These are phyloP conservation scores for Archaeoteleia sp. DNA, from an alignment of 2,888 invertebrate species.

Conservation along the genomic window DNA sequence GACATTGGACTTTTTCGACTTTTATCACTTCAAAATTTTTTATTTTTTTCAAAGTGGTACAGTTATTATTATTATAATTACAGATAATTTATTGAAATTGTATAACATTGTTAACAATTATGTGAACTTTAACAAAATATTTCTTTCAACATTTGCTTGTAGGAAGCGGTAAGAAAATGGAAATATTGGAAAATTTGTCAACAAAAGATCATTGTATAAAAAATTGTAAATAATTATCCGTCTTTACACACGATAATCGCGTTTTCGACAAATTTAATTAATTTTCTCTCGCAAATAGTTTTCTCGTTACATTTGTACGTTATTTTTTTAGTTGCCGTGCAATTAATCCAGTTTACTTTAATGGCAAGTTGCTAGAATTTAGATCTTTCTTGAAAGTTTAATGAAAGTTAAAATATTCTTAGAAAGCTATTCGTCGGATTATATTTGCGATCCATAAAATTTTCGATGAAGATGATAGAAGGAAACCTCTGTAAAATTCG, in stretches of 20 bases:
- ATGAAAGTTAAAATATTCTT: constrained; percentile 51
- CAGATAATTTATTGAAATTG: too few species aligned
- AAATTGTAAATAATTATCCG: too few species aligned
- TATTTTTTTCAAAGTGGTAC: too few species aligned
- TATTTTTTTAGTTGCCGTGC: constrained; percentile 39
- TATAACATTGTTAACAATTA: too few species aligned
- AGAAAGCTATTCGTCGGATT: constrained; percentile 49
- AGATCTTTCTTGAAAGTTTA: constrained; percentile 47
- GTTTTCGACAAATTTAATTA: constrained; percentile 12
- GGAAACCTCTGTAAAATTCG: constrained; percentile 54
- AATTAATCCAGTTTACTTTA: constrained; percentile 46
- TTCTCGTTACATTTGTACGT: constrained; percentile 38
- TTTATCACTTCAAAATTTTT: too few species aligned
- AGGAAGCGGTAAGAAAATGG: too few species aligned
- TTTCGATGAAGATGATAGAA: constrained; percentile 48
- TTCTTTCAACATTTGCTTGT: too few species aligned
- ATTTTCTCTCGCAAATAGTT: constrained; percentile 20
- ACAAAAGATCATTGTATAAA: too few species aligned
- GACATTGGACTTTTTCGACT: too few species aligned
- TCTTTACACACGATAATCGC: neutral
- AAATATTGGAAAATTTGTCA: too few species aligned
- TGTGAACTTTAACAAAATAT: too few species aligned
- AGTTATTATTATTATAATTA: too few species aligned
- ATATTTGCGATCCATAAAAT: constrained; percentile 54
- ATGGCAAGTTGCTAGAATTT: constrained; percentile 43